phyloP scores from a whole-genome alignment of 2,797 vertebrate species.

The Pipistrellus nathusii region DNA sequence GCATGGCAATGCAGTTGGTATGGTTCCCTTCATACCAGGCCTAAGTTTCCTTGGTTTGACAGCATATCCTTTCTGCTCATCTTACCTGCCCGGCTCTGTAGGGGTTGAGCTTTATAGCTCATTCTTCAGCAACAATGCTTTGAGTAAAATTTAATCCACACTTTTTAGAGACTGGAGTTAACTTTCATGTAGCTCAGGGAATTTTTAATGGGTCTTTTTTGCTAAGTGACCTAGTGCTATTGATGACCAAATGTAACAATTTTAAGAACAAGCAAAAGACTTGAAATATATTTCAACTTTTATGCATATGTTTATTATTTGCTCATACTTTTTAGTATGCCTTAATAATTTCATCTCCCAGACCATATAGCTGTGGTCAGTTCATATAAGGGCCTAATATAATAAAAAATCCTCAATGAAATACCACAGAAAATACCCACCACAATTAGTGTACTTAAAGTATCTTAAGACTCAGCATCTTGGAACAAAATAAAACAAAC shows the following conservation, averaged over 20 bases:
- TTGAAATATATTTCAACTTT: not conserved
- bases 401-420: not conserved
- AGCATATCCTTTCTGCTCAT: not conserved
- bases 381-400: not conserved
- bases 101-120: not conserved
- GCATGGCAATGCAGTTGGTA: not conserved
- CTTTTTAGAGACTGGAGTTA: constrained; percentile 32
- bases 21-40: not conserved
- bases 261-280: constrained; percentile 21
- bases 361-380: not conserved
- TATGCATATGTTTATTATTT: not conserved
- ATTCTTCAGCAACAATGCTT: not conserved
- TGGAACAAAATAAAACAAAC: constrained; percentile 27
- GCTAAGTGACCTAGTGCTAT: constrained; percentile 7
- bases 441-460: not conserved
- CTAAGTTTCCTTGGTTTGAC: not conserved
- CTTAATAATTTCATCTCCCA: not conserved
- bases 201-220: constrained; percentile 20
- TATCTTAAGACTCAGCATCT: constrained; percentile 24
- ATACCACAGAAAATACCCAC: not conserved
- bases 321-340: not conserved
- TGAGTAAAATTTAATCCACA: constrained; percentile 15
- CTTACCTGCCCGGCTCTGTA: not conserved
- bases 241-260: constrained; percentile 26
- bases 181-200: constrained; percentile 14